phyloP scores from a whole-genome alignment of 2,797 vertebrate genomes.

The Xyrichtys novacula region DNA sequence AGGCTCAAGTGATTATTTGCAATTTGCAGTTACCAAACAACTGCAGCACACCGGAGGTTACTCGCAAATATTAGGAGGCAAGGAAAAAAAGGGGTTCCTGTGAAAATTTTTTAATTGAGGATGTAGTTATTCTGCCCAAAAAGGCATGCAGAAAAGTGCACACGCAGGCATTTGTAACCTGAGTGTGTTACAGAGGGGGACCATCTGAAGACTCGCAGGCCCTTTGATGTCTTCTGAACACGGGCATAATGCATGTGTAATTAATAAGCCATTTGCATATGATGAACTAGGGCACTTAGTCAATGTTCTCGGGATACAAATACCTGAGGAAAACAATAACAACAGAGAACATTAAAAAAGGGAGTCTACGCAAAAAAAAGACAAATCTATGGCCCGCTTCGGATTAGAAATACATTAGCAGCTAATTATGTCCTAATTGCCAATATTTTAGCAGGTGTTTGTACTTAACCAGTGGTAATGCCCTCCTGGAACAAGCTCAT shows the following conservation, averaged over 20 bases:
- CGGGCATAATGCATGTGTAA: constrained; percentile 97
- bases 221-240: constrained; percentile 91
- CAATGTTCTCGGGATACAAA: constrained; percentile 97
- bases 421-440: constrained; percentile 99
- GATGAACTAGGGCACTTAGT: constrained; percentile 97
- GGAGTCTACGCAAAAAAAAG: constrained; percentile 90
- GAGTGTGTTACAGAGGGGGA: constrained; percentile 77
- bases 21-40: constrained; percentile 74
- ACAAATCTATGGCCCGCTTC: constrained; percentile 99
- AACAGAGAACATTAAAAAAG: constrained; percentile 94
- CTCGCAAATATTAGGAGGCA: constrained; percentile 93
- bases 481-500: constrained; percentile 93
- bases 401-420: constrained; percentile 99
- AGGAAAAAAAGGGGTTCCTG: constrained; percentile 90
- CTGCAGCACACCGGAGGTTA: constrained; percentile 88
- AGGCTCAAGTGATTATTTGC: constrained; percentile 71
- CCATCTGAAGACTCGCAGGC: constrained; percentile 86
- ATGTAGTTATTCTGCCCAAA: constrained; percentile 81
- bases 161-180: constrained; percentile 84
- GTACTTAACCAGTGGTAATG: constrained; percentile 95
- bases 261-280: constrained; percentile 99
- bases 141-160: constrained; percentile 81
- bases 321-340: constrained; percentile 94
- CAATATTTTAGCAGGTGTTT: constrained; percentile 99
- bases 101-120: constrained; percentile 94